phyloP scores from a whole-genome alignment of 2,888 invertebrate species.

The Aporophyla nigra region DNA sequence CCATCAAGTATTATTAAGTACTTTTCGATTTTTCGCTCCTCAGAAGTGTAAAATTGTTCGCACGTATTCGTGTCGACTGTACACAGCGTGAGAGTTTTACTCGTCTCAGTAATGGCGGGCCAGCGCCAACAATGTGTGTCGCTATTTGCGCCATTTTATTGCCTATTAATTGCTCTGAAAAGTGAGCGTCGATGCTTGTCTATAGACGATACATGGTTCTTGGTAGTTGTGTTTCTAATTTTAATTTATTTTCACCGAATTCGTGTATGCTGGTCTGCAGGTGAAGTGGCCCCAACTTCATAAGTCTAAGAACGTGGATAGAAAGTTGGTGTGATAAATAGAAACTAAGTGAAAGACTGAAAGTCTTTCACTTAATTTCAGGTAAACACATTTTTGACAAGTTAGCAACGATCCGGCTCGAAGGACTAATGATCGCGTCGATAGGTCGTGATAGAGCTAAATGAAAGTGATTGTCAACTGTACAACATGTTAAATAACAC shows the following conservation, averaged over 20 bases:
- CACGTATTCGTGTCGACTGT: conserved; percentile 12
- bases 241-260: conserved; percentile 7
- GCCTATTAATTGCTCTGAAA: conserved; percentile 81
- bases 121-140: conserved; percentile 65
- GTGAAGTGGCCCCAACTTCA: background rate
- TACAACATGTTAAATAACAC: too few species aligned
- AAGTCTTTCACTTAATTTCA: background rate
- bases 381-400: background rate
- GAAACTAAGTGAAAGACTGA: background rate
- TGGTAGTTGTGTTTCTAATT: background rate
- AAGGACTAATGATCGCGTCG: too few species aligned
- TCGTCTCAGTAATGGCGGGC: conserved; percentile 68
- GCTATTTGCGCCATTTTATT: conserved; percentile 76
- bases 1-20: background rate
- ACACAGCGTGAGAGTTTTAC: conserved; percentile 67
- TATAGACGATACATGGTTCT: conserved; percentile 12
- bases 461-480: too few species aligned
- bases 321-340: too few species aligned
- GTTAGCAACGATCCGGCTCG: too few species aligned
- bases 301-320: background rate
- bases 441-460: too few species aligned
- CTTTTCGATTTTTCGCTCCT: background rate
- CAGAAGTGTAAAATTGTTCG: conserved; percentile 3
- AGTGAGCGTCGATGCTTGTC: conserved; percentile 66
- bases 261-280: background rate